Evolutionary conservation across 1,140 invertebrate genomes (phyloP).

Genomic region (Dendrolimus punctatus): DNA sequence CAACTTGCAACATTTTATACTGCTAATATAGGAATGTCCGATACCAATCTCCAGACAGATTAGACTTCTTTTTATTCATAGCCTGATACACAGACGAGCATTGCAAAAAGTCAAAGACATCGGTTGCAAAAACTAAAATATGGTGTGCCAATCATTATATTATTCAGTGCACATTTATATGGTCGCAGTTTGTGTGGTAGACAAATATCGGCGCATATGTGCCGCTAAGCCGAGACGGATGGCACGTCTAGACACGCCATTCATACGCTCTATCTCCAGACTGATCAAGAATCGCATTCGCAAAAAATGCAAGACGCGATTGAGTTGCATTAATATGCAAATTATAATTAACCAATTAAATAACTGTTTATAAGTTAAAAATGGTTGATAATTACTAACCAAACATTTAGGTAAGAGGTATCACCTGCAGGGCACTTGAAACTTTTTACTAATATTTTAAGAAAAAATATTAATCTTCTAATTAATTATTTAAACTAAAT

Average conservation of each 20-base stretch:
- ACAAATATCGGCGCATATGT: conserved; percentile 26
- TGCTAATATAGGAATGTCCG: conserved; percentile 11
- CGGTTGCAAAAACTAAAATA: conserved; percentile 18
- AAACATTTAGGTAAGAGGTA: too few relatives aligned
- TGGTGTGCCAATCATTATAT: conserved; percentile 22
- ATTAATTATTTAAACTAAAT: too few relatives aligned
- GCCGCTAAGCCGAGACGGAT: conserved; percentile 25
- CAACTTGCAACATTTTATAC: conserved; percentile 11
- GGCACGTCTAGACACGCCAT: conserved; percentile 35
- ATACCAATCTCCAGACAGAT: conserved; percentile 26
- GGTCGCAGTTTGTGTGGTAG: conserved; percentile 16
- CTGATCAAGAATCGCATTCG: conserved; percentile 27
- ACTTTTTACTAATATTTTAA: too few relatives aligned
- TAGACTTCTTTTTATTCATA: conserved; percentile 27
- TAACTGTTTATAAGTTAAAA: conserved; percentile 5
- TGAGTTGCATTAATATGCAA: conserved; percentile 20
- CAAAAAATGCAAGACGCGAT: conserved; percentile 27
- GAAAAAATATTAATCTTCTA: too few relatives aligned
- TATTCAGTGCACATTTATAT: conserved; percentile 28
- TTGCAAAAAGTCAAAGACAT: conserved; percentile 19
- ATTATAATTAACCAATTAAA: conserved; percentile 21
- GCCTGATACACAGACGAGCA: conserved; percentile 14
- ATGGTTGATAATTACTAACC: too few relatives aligned
- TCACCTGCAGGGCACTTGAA: too few relatives aligned
- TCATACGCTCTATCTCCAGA: conserved; percentile 40